Conservation (phyloP, 2,113 vertebrate genomes). For the Apus apus region DNA sequence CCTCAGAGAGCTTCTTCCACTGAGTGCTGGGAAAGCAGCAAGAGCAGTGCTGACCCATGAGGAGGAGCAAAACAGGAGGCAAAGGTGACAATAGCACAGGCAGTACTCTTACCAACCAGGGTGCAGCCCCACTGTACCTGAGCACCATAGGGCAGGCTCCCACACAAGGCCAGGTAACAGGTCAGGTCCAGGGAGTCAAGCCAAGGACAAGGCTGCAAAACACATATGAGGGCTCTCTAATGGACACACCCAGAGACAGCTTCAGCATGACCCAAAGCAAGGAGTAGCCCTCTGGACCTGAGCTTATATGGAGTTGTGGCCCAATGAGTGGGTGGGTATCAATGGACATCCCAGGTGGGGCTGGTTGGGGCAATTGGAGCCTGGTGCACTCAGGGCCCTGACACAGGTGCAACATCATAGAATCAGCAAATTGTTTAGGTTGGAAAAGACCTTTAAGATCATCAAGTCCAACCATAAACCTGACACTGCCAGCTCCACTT, state of each 20-base stretch:
- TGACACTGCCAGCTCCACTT: not conserved
- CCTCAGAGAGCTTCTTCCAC: rapidly evolving
- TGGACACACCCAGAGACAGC: not conserved
- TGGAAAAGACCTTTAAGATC: not conserved
- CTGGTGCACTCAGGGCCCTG: not conserved
- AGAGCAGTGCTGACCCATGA: not conserved
- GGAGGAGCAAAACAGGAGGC: not conserved
- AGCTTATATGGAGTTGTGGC: not conserved
- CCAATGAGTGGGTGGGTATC: not conserved
- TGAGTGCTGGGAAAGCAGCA: not conserved
- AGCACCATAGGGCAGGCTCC: not conserved
- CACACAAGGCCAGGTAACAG: not conserved
- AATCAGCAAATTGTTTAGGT: not conserved
- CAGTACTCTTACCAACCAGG: not conserved
- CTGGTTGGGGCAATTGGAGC: not conserved
- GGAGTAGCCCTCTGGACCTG: rapidly evolving
- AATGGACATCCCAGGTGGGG: not conserved
- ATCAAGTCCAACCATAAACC: not conserved
- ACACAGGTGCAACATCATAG: not conserved
- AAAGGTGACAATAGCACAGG: not conserved
- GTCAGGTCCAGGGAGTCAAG: not conserved
- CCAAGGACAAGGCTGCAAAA: not conserved
- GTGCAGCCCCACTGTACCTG: no score
- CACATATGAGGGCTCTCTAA: rapidly evolving
- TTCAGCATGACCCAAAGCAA: rapidly evolving